These are phyloP conservation scores for Tiphia femorata DNA, from an alignment of 2,888 invertebrate species.

Conservation along the genomic window DNA sequence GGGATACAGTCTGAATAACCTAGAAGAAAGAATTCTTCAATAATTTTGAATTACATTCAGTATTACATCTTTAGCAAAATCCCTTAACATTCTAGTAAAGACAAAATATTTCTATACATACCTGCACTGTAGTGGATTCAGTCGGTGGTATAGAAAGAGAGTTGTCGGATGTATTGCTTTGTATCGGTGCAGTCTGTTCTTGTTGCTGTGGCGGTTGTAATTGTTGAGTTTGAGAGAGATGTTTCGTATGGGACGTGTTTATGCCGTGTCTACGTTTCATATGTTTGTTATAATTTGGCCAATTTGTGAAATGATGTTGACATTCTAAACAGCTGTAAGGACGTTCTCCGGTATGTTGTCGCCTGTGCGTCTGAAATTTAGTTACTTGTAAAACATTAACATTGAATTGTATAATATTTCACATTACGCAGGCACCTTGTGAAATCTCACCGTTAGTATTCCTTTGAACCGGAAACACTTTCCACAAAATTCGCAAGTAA, in stretches of 20 bases:
- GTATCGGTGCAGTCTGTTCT: conserved; percentile 27
- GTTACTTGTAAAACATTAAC: neutral
- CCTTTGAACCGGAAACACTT: conserved; percentile 84
- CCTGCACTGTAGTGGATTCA: conserved; percentile 49
- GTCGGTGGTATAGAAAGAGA: conserved; percentile 35
- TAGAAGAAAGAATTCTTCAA: conserved; percentile 21
- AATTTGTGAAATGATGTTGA: conserved; percentile 82
- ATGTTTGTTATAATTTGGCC: conserved; percentile 87
- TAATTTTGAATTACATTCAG: neutral
- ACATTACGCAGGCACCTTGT: neutral
- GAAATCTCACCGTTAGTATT: conserved; percentile 73
- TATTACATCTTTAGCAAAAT: neutral
- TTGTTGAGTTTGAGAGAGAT: conserved; percentile 51
- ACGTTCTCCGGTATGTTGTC: conserved; percentile 77
- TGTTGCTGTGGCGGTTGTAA: conserved; percentile 42
- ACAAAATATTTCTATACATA: conserved; percentile 12
- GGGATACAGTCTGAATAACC: conserved; percentile 61
- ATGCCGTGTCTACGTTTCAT: conserved; percentile 78
- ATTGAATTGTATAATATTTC: too few relatives aligned
- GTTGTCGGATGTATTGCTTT: conserved; percentile 25
- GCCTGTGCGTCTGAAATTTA: conserved; percentile 74
- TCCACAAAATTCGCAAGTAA: conserved; percentile 81
- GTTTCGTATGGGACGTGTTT: conserved; percentile 71
- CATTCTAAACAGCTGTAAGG: conserved; percentile 82
- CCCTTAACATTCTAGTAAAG: conserved; percentile 17